These are phyloP conservation scores for Lasioglossum morio DNA, from an alignment of 2,888 invertebrate genomes.

Conservation along the genomic window DNA sequence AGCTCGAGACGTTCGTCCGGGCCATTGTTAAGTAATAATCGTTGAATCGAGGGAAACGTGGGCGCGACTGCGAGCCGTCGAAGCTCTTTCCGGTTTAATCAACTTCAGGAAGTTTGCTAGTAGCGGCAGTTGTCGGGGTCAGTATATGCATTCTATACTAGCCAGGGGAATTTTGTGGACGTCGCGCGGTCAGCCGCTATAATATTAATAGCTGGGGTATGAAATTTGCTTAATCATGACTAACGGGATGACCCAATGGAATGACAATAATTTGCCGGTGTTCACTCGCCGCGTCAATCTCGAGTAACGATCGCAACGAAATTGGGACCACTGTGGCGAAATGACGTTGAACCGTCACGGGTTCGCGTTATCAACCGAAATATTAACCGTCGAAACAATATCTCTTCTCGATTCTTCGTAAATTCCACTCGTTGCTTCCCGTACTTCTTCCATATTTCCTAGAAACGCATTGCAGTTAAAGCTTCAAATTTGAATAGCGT, in stretches of 20 bases:
- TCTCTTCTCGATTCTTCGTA: background rate
- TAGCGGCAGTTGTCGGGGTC: slow-evolving; percentile 60
- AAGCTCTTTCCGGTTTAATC: slow-evolving; percentile 69
- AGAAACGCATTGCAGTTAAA: background rate
- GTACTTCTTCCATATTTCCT: background rate
- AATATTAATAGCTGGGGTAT: slow-evolving; percentile 74
- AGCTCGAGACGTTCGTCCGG: too few species aligned
- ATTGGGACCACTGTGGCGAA: slow-evolving; percentile 26
- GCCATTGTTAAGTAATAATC: slow-evolving; percentile 20
- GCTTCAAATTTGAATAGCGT: background rate
- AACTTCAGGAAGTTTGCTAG: slow-evolving; percentile 70
- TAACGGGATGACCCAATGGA: slow-evolving; percentile 73
- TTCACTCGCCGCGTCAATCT: slow-evolving; percentile 63
- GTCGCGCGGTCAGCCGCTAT: slow-evolving; percentile 68
- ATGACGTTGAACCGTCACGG: background rate
- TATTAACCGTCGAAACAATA: slow-evolving; percentile 12
- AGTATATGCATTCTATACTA: slow-evolving; percentile 74
- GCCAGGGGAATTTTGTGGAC: slow-evolving; percentile 75
- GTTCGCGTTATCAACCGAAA: slow-evolving; percentile 11
- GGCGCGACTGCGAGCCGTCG: slow-evolving; percentile 28
- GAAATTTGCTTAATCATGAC: slow-evolving; percentile 75
- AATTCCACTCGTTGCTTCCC: background rate
- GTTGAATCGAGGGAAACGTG: slow-evolving; percentile 45
- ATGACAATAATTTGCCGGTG: slow-evolving; percentile 65
- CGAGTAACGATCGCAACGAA: slow-evolving; percentile 56